Evolutionary conservation across 1,140 invertebrate genomes (phyloP).

Genomic region (Apis cerana): DNA sequence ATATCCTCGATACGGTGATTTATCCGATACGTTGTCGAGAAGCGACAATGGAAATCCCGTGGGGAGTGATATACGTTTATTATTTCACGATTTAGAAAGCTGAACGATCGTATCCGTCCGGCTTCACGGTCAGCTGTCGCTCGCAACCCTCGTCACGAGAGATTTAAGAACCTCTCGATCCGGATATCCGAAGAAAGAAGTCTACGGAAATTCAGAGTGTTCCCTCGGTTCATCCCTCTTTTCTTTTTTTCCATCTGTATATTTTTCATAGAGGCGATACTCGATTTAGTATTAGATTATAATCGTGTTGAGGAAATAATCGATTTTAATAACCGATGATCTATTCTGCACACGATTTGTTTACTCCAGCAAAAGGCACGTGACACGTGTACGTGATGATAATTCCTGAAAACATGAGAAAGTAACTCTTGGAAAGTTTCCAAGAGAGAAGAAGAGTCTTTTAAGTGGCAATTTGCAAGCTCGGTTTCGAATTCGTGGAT

Average conservation of each 20-base stretch:
- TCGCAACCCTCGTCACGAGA: background rate
- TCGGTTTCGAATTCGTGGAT: constrained; percentile 38
- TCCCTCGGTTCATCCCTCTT: too few species aligned
- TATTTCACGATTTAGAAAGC: constrained; percentile 14
- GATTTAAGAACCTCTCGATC: background rate
- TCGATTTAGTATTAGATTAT: too few species aligned
- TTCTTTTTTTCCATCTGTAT: too few species aligned
- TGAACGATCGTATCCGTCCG: background rate
- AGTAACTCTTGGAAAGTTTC: constrained; percentile 47
- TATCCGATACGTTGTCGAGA: background rate
- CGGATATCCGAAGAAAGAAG: background rate
- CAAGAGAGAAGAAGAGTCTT: constrained; percentile 33
- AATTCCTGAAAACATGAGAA: constrained; percentile 1
- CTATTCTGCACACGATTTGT: too few species aligned
- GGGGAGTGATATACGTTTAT: constrained; percentile 2
- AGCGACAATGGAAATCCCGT: background rate
- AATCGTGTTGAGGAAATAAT: too few species aligned
- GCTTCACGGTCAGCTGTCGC: background rate
- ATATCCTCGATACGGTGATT: background rate
- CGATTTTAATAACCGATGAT: too few species aligned
- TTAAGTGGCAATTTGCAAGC: constrained; percentile 46
- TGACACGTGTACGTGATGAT: too few species aligned
- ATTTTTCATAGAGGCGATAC: too few species aligned
- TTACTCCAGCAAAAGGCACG: too few species aligned
- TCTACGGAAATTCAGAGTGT: background rate